These are phyloP conservation scores for Hippopotamyrus pictus DNA, from an alignment of 2,797 vertebrate species.

Conservation along the genomic window DNA sequence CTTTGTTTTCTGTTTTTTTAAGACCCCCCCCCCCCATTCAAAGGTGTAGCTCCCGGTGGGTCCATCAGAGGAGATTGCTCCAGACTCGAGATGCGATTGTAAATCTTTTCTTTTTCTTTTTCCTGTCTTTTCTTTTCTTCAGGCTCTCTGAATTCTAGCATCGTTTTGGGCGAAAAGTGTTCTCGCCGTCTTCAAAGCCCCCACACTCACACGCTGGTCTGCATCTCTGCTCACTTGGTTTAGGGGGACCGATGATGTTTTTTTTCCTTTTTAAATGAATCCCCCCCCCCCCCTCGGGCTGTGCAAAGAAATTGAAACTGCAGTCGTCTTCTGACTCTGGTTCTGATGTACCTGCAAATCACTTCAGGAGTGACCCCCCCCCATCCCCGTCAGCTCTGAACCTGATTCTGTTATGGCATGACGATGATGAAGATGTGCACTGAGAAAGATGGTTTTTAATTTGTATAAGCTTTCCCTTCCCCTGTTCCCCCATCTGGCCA, in stretches of 20 bases:
- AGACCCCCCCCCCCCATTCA: not conserved
- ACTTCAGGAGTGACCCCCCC: not conserved
- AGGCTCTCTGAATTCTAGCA: not conserved
- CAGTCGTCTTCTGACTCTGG: constrained; percentile 58
- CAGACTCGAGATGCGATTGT: not conserved
- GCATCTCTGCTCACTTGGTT: constrained; percentile 65
- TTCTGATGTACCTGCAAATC: not conserved
- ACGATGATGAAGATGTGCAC: not conserved
- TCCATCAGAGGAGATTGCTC: not conserved
- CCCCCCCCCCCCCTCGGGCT: constrained; percentile 36
- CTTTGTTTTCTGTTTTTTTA: constrained; percentile 49
- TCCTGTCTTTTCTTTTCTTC: not conserved
- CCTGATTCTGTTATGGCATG: not conserved
- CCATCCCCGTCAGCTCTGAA: not conserved
- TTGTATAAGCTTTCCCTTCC: not conserved
- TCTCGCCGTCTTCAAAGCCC: not conserved
- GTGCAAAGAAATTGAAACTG: constrained; percentile 51
- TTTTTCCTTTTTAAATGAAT: constrained; percentile 32
- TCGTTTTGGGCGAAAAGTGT: not conserved
- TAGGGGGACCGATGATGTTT: constrained; percentile 55
- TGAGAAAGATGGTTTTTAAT: not conserved
- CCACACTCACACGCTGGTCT: constrained; percentile 31
- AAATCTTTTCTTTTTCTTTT: not conserved
- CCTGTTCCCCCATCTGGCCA: not conserved
- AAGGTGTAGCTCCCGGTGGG: not conserved